Evolutionary conservation across 2,797 vertebrate species (phyloP).

Genomic region (Brachyrhaphis roseni): DNA sequence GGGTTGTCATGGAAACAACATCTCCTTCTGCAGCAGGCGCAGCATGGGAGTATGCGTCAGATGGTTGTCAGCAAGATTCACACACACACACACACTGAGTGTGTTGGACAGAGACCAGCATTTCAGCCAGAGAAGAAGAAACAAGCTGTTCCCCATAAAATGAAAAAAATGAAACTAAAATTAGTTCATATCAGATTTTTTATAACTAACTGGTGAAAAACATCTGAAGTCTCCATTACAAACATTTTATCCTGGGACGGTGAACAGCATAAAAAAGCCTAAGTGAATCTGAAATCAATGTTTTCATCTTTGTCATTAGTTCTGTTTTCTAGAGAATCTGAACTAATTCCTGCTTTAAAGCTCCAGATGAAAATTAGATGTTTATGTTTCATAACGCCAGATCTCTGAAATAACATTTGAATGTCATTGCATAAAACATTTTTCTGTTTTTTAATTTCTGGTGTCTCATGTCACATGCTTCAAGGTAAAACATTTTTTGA

Average conservation of each 20-base stretch:
- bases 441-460: not conserved
- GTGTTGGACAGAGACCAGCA: slow-evolving; percentile 15
- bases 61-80: slow-evolving; percentile 10
- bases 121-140: slow-evolving; percentile 10
- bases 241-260: too few species aligned
- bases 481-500: too few species aligned
- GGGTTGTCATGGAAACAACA: slow-evolving; percentile 58
- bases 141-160: not conserved
- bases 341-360: not conserved
- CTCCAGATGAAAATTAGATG: not conserved
- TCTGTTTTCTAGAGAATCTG: not conserved
- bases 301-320: not conserved
- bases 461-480: too few species aligned
- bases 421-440: not conserved
- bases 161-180: not conserved
- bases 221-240: not conserved
- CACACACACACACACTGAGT: not conserved
- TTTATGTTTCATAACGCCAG: not conserved
- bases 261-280: not conserved
- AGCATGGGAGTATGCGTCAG: slow-evolving; percentile 10
- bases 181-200: not conserved
- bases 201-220: not conserved
- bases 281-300: not conserved
- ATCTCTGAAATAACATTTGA: not conserved
- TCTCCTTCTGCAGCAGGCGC: slow-evolving; percentile 16